Conservation (phyloP, 2,797 vertebrate genomes). For the Chelonia mydas region DNA sequence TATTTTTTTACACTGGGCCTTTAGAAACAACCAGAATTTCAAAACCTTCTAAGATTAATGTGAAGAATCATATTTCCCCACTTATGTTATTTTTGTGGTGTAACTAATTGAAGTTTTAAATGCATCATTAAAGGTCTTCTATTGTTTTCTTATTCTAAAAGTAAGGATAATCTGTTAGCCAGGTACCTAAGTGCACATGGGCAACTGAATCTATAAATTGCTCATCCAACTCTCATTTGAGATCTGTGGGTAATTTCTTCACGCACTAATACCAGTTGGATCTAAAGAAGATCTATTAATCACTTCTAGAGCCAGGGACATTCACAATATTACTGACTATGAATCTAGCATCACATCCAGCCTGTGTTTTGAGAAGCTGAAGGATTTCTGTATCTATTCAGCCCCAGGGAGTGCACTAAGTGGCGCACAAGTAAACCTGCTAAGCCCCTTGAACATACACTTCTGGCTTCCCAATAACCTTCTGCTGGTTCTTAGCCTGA, state of each 20-base stretch:
- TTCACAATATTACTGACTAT: neutral
- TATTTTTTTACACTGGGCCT: neutral
- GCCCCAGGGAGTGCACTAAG: neutral
- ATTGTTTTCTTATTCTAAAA: neutral
- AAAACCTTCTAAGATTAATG: neutral
- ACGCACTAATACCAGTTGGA: neutral
- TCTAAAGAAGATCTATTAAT: neutral
- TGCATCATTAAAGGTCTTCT: neutral
- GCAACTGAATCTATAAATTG: neutral
- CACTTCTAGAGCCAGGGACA: neutral
- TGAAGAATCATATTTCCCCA: neutral
- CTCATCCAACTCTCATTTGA: neutral
- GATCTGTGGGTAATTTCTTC: neutral
- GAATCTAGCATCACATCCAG: conserved; percentile 14
- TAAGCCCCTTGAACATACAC: neutral
- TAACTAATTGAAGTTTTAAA: neutral
- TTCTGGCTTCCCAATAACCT: neutral
- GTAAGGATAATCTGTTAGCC: neutral
- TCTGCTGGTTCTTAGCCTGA: neutral
- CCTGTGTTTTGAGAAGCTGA: neutral
- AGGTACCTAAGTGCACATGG: neutral
- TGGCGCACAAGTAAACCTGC: neutral
- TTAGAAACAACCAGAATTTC: neutral
- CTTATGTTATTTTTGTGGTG: neutral
- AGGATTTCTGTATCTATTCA: neutral